Conservation (phyloP, 2,797 vertebrate genomes). For the Coregonus ussuriensis region DNA sequence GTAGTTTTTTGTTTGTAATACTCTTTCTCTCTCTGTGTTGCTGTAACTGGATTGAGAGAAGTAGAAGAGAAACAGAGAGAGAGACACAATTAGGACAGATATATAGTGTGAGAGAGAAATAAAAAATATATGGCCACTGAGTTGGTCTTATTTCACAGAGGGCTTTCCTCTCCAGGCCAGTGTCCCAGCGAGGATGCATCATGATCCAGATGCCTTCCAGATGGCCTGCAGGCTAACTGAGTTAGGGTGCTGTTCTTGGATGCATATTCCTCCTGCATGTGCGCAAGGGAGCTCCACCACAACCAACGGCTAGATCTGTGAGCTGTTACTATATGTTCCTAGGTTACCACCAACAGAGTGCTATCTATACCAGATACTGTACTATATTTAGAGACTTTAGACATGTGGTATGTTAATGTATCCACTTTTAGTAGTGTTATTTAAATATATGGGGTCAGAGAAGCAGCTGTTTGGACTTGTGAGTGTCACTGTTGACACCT, state of each 20-base stretch:
- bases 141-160: constrained; percentile 8
- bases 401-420: not conserved
- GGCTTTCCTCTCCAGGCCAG: constrained; percentile 13
- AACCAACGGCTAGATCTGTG: not conserved
- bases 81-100: not conserved
- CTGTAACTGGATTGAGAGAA: not conserved
- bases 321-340: constrained; percentile 1
- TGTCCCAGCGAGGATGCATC: constrained; percentile 15
- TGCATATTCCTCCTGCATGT: constrained; percentile 11
- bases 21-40: too few relatives aligned
- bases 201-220: constrained; percentile 24
- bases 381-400: not conserved
- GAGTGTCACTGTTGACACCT: not conserved
- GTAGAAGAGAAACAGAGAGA: not conserved
- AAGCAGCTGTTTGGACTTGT: too few relatives aligned
- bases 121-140: not conserved
- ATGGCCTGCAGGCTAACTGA: constrained; percentile 27
- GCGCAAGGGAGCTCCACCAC: constrained; percentile 7
- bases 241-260: constrained; percentile 34
- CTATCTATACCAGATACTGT: constrained; percentile 9
- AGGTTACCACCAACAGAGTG: constrained; percentile 12
- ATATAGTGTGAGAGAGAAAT: not conserved
- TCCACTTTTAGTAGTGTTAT: not conserved
- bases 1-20: too few relatives aligned
- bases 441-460: too few relatives aligned